Base-by-base conservation (phyloP, 2,888 invertebrate genomes). In the Osedax fenrisi region DNA sequence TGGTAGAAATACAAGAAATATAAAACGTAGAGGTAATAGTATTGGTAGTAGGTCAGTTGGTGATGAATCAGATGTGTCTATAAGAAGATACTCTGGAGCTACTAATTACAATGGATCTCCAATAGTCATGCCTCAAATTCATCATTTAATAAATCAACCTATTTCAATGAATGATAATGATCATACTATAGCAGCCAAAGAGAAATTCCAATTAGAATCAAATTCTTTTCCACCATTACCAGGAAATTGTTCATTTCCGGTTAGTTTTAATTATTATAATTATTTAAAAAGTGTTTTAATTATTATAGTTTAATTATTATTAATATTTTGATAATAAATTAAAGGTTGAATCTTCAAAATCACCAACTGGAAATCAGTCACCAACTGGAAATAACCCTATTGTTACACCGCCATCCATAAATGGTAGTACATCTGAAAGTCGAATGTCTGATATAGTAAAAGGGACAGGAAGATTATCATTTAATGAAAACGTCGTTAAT, bases 191-290 rank as follows among this genome's bases (percentile, higher is more conserved):
- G 17, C 41, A 41, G 41, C 41, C 17, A 41, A 41, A 61, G 27
- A 26, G 23, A 27, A 71, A 27, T 91, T 91, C 85, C 91, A 91
- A 84, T 86, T 91, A 80, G 90, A 90, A 84, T 89, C 90, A 76
- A 88, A 89, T 73, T 90, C 90, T 74, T 91, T 91, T 84, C 91
- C 91, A 78, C 91, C 91, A 76, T 86, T 91, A 81, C 91, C 91
- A 77, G 90, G 90, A 41, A 41, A 41, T 17, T 41, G 41, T 41
- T 41, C 41, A 41, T 41, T 10, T 17, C 41, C 5, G 5, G 41
- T 41, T 41, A 17, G 41, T 41, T 82, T n/a, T n/a, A n/a, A n/a
- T n/a, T n/a, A n/a, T n/a, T n/a, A n/a, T n/a, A n/a, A n/a, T n/a
- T n/a, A n/a, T n/a, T n/a, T n/a, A n/a, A 41, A 41, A 41, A 41